Conservation (phyloP, 64 coral and sea anemone species). For the Exaiptasia diaphana region DNA sequence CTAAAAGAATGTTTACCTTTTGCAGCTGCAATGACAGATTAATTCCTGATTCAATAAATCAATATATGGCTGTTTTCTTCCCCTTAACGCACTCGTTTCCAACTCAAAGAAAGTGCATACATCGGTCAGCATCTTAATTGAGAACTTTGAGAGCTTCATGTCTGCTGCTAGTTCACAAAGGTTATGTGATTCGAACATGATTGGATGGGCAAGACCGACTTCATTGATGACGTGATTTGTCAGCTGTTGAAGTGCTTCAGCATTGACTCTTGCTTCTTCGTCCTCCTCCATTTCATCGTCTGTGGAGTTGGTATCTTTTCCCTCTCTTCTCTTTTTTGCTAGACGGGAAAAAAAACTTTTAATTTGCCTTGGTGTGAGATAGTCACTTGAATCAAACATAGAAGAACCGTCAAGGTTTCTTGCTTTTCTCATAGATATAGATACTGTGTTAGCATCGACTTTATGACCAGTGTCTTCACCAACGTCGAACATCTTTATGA, state of each 20-base stretch:
- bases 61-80: slow-evolving; percentile 9
- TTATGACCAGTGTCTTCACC: slow-evolving; percentile 17
- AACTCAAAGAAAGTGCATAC: slow-evolving; percentile 14
- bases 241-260: slow-evolving; percentile 2
- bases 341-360: slow-evolving; percentile 14
- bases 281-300: not conserved
- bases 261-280: not conserved
- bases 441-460: not conserved
- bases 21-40: not conserved
- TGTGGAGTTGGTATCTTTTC: not conserved
- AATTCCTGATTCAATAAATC: not conserved
- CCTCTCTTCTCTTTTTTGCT: not conserved
- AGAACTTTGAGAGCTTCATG: slow-evolving; percentile 23
- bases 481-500: not conserved
- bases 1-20: too few species aligned
- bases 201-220: slow-evolving; percentile 7
- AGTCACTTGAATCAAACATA: not conserved
- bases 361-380: too few species aligned
- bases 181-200: slow-evolving; percentile 26
- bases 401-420: not conserved
- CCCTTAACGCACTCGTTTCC: not conserved
- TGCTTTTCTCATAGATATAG: slow-evolving; percentile 2
- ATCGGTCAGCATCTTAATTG: slow-evolving; percentile 13
- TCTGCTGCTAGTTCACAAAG: slow-evolving; percentile 7
- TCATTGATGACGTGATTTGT: not conserved